Conservation (phyloP, 2,888 invertebrate species). For the Synergus itoensis region DNA sequence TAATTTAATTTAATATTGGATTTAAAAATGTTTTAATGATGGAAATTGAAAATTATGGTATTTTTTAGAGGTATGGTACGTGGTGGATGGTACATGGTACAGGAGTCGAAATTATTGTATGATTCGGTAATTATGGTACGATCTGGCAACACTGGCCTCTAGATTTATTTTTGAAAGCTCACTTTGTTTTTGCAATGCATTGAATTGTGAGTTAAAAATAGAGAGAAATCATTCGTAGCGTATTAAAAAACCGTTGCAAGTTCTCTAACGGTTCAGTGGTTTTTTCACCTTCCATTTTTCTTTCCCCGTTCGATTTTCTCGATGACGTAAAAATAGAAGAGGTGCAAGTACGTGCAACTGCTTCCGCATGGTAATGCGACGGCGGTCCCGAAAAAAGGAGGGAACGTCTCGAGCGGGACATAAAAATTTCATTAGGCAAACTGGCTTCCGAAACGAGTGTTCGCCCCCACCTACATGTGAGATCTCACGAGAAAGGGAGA, state of each 20-base stretch:
- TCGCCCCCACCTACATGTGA: constrained; percentile 5
- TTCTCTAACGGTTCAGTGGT: neutral
- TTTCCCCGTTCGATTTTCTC: constrained; percentile 48
- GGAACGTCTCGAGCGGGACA: constrained; percentile 59
- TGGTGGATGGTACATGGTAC: no score
- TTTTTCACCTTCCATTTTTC: constrained; percentile 9
- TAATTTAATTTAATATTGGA: no score
- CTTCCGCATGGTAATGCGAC: constrained; percentile 62
- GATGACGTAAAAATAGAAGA: constrained; percentile 56
- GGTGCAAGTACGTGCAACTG: constrained; percentile 53
- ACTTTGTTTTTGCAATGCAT: neutral
- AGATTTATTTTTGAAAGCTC: neutral
- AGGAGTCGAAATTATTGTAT: no score
- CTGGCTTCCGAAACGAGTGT: constrained; percentile 60
- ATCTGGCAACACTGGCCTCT: no score
- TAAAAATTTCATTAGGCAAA: constrained; percentile 71
- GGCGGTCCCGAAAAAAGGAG: constrained; percentile 48
- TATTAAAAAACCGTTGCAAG: neutral
- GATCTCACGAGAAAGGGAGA: neutral
- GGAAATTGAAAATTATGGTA: no score
- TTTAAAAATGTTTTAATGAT: no score
- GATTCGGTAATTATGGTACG: no score
- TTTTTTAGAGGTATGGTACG: no score
- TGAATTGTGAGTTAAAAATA: neutral
- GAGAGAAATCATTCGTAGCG: neutral